Evolutionary conservation across 2,797 vertebrate species (phyloP).

Genomic region (Oreochromis mossambicus): DNA sequence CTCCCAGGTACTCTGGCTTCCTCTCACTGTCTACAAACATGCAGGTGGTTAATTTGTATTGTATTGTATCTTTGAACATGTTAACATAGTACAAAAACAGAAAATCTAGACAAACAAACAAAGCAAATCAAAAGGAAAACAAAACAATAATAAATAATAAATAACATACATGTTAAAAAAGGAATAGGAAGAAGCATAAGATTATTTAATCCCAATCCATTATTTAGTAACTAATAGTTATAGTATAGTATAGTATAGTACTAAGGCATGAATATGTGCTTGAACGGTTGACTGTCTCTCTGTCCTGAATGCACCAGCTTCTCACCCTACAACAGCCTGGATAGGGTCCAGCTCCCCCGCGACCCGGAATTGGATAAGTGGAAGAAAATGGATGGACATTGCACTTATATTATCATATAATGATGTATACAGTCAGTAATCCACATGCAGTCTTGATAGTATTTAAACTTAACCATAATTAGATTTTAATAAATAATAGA

Average conservation of each 20-base stretch:
- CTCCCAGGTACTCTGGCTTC: fast-evolving
- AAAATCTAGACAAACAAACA: background rate
- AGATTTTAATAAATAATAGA: background rate
- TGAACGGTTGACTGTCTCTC: too few species aligned
- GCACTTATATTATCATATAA: background rate
- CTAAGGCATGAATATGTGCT: background rate
- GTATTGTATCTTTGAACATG: fast-evolving
- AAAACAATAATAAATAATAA: background rate
- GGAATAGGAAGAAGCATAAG: background rate
- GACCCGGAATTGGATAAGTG: too few species aligned
- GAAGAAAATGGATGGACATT: background rate
- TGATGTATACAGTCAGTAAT: fast-evolving
- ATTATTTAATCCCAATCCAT: fast-evolving
- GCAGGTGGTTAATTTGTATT: background rate
- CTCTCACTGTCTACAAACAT: background rate
- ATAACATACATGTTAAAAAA: background rate
- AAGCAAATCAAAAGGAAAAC: background rate
- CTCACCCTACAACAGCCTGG: too few species aligned
- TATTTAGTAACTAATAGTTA: background rate
- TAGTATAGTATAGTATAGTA: background rate
- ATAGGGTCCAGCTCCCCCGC: too few species aligned
- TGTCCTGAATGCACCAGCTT: too few species aligned
- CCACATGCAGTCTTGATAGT: fast-evolving
- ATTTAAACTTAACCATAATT: background rate
- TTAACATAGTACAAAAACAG: background rate